phyloP scores from a whole-genome alignment of 2,797 vertebrate species.

The Muscicapa comitata region DNA sequence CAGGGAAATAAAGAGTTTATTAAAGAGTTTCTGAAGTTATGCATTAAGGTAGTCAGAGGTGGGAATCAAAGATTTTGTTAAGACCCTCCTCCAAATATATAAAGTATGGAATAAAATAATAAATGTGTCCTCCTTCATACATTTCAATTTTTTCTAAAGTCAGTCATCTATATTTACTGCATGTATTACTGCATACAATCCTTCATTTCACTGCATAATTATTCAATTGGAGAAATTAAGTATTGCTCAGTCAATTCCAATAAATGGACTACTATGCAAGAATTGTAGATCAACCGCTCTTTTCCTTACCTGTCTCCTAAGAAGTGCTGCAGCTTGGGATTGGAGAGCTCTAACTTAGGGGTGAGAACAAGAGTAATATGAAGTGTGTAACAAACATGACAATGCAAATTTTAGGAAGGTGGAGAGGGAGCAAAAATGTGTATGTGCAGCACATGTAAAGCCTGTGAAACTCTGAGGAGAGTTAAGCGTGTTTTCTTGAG shows the following conservation, averaged over 20 bases:
- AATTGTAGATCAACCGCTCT: not conserved
- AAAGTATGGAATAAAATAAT: not conserved
- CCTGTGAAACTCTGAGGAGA: not conserved
- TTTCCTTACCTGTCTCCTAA: not conserved
- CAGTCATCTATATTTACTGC: not conserved
- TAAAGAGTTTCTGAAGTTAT: slow-evolving; percentile 3
- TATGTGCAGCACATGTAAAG: not conserved
- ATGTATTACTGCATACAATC: not conserved
- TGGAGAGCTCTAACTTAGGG: not conserved
- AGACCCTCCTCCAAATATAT: not conserved
- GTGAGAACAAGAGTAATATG: not conserved
- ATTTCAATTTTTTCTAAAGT: not conserved
- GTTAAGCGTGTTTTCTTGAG: not conserved
- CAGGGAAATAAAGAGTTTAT: not conserved
- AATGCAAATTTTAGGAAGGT: not conserved
- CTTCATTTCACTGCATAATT: not conserved
- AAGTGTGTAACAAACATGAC: not conserved
- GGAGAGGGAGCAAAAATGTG: not conserved
- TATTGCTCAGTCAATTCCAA: not conserved
- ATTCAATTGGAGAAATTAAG: not conserved
- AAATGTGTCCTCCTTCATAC: not conserved
- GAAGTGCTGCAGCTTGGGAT: not conserved
- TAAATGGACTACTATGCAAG: not conserved
- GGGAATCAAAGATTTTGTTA: not conserved
- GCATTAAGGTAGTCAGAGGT: not conserved